Conservation (phyloP, 1,140 invertebrate species). For the Colletes latitarsis region DNA sequence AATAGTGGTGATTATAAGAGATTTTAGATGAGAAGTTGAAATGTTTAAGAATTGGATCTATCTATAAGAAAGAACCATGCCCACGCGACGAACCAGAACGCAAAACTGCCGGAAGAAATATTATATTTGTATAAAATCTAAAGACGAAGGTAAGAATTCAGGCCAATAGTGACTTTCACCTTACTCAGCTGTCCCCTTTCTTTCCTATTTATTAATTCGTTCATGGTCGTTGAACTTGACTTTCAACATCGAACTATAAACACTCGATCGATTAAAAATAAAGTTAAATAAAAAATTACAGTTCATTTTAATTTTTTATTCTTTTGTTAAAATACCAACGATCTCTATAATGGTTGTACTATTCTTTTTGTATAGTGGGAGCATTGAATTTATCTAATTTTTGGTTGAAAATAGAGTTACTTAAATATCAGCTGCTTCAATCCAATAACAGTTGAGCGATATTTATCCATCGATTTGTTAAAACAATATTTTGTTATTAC, state of each 20-base stretch:
- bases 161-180: slow-evolving; percentile 23
- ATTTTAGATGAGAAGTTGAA: background rate
- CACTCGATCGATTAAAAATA: background rate
- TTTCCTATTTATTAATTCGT: background rate
- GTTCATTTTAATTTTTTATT: too few relatives aligned
- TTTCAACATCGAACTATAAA: background rate
- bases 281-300: too few relatives aligned
- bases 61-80: background rate
- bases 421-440: background rate
- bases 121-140: background rate
- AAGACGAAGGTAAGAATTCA: background rate
- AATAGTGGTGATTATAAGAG: background rate
- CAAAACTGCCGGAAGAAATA: background rate
- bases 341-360: too few relatives aligned
- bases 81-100: background rate
- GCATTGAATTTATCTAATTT: too few relatives aligned
- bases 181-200: background rate
- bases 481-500: background rate
- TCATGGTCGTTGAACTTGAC: background rate
- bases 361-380: too few relatives aligned
- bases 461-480: background rate
- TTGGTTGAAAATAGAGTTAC: too few relatives aligned
- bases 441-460: background rate
- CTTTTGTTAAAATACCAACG: too few relatives aligned
- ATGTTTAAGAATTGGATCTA: too few relatives aligned